Conservation (phyloP, 2,888 invertebrate genomes). For the Sinelater perroti region DNA sequence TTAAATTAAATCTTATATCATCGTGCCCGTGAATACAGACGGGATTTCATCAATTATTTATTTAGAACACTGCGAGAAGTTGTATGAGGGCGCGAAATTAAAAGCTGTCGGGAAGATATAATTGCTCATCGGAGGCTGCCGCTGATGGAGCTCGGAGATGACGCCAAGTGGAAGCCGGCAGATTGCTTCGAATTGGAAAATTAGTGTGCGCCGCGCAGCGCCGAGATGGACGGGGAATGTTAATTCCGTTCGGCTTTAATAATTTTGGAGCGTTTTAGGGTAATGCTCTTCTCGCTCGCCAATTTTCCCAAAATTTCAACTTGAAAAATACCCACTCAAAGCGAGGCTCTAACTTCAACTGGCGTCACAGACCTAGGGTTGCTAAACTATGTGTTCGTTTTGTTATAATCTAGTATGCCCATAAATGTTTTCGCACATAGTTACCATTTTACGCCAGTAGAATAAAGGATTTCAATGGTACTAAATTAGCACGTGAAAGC, state of each 20-base stretch:
- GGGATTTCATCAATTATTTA: constrained; percentile 56
- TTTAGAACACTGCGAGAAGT: constrained; percentile 51
- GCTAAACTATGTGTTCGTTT: too few species aligned
- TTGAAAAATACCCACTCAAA: too few species aligned
- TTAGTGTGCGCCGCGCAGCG: constrained; percentile 48
- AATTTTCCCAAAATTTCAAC: too few species aligned
- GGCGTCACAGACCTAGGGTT: too few species aligned
- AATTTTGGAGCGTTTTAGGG: constrained; percentile 32
- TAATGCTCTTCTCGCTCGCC: constrained; percentile 14
- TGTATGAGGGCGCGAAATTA: constrained; percentile 52
- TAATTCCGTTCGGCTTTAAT: constrained; percentile 44
- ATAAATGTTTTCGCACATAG: too few species aligned
- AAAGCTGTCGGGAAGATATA: constrained; percentile 57
- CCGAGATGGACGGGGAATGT: constrained; percentile 50
- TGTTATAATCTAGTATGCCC: too few species aligned
- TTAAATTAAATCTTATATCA: constrained; percentile 55
- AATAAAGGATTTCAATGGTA: too few species aligned
- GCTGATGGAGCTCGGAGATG: constrained; percentile 42
- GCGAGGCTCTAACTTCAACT: too few species aligned
- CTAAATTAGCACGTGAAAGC: too few species aligned
- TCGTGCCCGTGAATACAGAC: constrained; percentile 51
- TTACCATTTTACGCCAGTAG: too few species aligned
- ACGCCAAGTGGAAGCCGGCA: constrained; percentile 45
- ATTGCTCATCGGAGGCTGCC: constrained; percentile 54
- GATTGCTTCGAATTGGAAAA: constrained; percentile 50